Percentiles rank a stretch among this genome's conserved stretches.
Conservation (phyloP, 2,888 invertebrate genomes). For the Scelioninae gen. 1 region DNA sequence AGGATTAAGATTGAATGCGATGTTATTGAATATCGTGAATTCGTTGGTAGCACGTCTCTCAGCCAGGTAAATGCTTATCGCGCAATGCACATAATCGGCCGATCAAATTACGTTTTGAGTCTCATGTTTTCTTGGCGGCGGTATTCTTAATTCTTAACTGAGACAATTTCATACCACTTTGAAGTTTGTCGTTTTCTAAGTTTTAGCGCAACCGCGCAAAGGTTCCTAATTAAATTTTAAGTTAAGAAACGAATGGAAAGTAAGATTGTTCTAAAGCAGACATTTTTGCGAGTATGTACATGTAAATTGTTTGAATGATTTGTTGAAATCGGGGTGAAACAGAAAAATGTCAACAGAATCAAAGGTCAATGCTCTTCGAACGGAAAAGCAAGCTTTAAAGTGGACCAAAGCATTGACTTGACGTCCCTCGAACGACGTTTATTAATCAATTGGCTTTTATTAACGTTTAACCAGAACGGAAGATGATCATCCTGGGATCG, state of each 20-base stretch:
- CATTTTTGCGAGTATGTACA: slow-evolving; percentile 6
- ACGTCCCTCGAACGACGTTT: slow-evolving; percentile 67
- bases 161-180: slow-evolving; percentile 31
- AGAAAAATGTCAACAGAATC: slow-evolving; percentile 29
- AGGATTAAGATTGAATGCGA: slow-evolving; percentile 31
- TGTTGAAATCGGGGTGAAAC: slow-evolving; percentile 11
- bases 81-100: slow-evolving; percentile 36
- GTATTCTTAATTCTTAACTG: slow-evolving; percentile 35
- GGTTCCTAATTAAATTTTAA: slow-evolving; percentile 60
- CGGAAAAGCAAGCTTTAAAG: slow-evolving; percentile 48
- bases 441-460: slow-evolving; percentile 80
- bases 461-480: slow-evolving; percentile 77
- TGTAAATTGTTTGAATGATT: slow-evolving; percentile 20
- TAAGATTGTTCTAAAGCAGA: slow-evolving; percentile 11
- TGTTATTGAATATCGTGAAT: slow-evolving; percentile 20
- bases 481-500: slow-evolving; percentile 71
- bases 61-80: slow-evolving; percentile 32
- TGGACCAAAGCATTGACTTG: slow-evolving; percentile 55
- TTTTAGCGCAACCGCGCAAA: slow-evolving; percentile 40
- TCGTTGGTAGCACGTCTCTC: slow-evolving; percentile 30
- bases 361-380: slow-evolving; percentile 50
- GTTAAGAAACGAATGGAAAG: slow-evolving; percentile 2
- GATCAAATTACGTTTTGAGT: slow-evolving; percentile 33
- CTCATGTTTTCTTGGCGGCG: slow-evolving; percentile 27
- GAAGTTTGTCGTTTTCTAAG: slow-evolving; percentile 39